Base-by-base conservation (phyloP, 1,140 invertebrate species). In the Zophobas atratus region DNA sequence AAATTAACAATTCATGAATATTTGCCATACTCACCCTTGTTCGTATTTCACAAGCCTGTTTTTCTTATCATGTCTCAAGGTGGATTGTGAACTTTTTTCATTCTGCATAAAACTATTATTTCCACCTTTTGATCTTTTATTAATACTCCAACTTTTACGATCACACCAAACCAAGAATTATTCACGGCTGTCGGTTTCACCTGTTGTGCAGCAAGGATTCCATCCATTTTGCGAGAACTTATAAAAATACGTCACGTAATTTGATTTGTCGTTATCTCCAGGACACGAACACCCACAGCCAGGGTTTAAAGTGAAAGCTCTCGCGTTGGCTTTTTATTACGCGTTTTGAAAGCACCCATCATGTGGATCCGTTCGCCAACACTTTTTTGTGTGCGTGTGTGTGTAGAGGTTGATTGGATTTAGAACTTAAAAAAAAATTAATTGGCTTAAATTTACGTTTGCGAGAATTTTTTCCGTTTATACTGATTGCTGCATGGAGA, bases 221-320 rank as follows among this genome's bases (percentile, higher is more conserved):
- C 39, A 41, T 67, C 60, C 20, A 67, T 67, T 39, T n/a, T 41
- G 60, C 60, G 20, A 46, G n/a, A 43, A 67, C 39, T 67, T 67
- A 67, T 67, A 67, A 67, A 67, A 67, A 67, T 67, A 43, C 39
- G 60, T 67, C 60, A 67, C 60, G 60, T 67, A 67, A 67, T 67
- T 67, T 67, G 60, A 67, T 67, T 67, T 67, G 60, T 67, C 60
- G 60, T 67, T 67, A 67, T 67, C 60, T 67, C 39, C 38, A 39
- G 60, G 60, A 67, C 60, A 67, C 60, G 60, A 43, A 67, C 60
- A 67, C 60, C 60, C 60, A 67, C 60, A 32, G 38, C 20, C 60
- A 43, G 39, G 39, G 38, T 67, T 67, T 67, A 43, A 41, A 67
- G 38, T 67, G 60, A 67, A 60, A 67, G 60, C 60, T 67, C 60